Evolutionary conservation across 2,888 invertebrate species (phyloP).

Genomic region (Tetragonisca angustula): DNA sequence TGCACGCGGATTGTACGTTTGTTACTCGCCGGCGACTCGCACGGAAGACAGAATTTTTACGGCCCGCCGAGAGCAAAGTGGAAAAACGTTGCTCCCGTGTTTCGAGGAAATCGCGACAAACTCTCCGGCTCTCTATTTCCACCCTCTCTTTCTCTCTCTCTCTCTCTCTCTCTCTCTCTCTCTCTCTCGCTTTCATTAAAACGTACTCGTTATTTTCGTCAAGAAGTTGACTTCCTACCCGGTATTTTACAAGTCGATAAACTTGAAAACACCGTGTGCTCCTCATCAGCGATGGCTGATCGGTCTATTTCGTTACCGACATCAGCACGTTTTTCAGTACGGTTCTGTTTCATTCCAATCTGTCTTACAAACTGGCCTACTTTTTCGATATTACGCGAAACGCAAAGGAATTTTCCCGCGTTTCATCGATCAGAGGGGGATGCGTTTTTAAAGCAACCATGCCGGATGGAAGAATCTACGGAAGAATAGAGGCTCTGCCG

Average conservation of each 20-base stretch:
- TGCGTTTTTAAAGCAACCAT: not conserved
- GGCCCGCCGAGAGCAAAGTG: conserved; percentile 4
- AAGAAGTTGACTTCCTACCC: not conserved
- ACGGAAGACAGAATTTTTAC: conserved; percentile 19
- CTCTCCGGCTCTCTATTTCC: too few relatives aligned
- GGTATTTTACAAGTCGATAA: not conserved
- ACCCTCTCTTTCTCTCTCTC: not conserved
- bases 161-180: too few relatives aligned
- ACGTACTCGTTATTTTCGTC: not conserved
- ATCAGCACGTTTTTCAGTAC: not conserved
- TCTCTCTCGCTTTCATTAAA: not conserved
- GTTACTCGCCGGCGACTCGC: not conserved
- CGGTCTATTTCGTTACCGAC: not conserved
- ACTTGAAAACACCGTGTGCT: not conserved
- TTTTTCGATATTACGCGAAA: not conserved
- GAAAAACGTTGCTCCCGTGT: not conserved
- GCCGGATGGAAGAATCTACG: not conserved
- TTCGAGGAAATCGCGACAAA: not conserved
- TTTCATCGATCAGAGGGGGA: not conserved
- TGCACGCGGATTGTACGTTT: conserved; percentile 8
- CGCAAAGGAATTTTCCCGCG: not conserved
- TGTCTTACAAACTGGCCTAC: not conserved
- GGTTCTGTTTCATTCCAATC: not conserved
- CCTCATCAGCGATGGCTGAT: too few relatives aligned
- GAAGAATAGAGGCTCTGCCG: not conserved